These are phyloP conservation scores for Abscondita cerata DNA, from an alignment of 2,888 invertebrate genomes.

Conservation along the genomic window DNA sequence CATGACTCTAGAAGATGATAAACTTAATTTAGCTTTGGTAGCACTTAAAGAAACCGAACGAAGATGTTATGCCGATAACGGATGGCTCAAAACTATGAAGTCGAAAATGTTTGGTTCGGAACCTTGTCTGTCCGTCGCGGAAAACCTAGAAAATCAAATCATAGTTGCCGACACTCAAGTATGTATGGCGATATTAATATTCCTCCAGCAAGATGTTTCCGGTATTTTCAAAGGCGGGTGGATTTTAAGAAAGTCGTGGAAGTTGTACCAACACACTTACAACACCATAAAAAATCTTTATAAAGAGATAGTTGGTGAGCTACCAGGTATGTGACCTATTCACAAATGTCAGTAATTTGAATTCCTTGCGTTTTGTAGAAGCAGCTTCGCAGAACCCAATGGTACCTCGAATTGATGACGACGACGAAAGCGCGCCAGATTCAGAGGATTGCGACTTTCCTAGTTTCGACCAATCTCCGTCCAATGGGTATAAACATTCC, in stretches of 20 bases:
- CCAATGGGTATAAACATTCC: slow-evolving; percentile 37
- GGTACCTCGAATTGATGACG: background rate
- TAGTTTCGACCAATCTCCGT: slow-evolving; percentile 25
- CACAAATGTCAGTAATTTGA: no score
- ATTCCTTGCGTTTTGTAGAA: slow-evolving; percentile 14
- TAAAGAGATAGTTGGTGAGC: slow-evolving; percentile 58
- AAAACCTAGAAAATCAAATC: slow-evolving; percentile 68
- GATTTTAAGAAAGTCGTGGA: slow-evolving; percentile 73
- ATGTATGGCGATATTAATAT: slow-evolving; percentile 68
- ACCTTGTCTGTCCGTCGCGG: slow-evolving; percentile 51
- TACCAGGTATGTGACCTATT: slow-evolving; percentile 37
- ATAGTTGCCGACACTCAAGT: slow-evolving; percentile 72
- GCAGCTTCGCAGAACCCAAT: background rate
- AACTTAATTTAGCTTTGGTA: slow-evolving; percentile 64
- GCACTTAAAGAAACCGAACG: slow-evolving; percentile 67
- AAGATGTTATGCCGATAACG: slow-evolving; percentile 62
- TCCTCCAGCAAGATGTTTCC: slow-evolving; percentile 70
- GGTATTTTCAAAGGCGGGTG: slow-evolving; percentile 71
- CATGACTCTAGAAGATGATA: slow-evolving; percentile 74
- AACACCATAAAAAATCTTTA: slow-evolving; percentile 65
- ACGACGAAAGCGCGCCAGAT: slow-evolving; percentile 3
- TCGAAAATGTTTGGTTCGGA: slow-evolving; percentile 58
- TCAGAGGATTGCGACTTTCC: slow-evolving; percentile 17
- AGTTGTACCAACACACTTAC: slow-evolving; percentile 70
- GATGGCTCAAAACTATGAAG: slow-evolving; percentile 65